Evolutionary conservation across 1,140 invertebrate genomes (phyloP), one percentile per base, ranked within the genome.

Genomic region (Araneus ventricosus): DNA sequence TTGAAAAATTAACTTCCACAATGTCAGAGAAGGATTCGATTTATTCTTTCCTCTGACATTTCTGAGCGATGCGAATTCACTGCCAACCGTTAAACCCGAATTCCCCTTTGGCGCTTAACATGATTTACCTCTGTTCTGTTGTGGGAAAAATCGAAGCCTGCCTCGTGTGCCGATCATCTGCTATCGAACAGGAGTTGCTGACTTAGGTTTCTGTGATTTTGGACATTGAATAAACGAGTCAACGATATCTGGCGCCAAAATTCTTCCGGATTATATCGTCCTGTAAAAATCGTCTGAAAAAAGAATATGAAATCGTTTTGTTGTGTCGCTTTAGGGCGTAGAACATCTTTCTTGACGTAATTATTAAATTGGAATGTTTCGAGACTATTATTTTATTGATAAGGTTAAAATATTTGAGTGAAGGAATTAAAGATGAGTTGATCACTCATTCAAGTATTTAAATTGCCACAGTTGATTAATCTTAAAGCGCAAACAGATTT

Each of bases 131-230:
- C 82, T 84, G n/a, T 57, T 52, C n/a, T 57, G 82, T 52, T 84
- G 82, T 30, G 39, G 82, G 82, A 57, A 84, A 84, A 84, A 84
- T 84, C 82, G 82, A 84, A 75, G 70, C 70, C 4, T 34, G 30
- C 34, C 70, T 34, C 70, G 30, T 34, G 14, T 75, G 30, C 14
- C 70, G 17, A 30, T 75, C 70, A 75, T 75, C 70, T 20, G 30
- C 70, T 75, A 75, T 75, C 70, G 30, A 75, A 30, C 70, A 20
- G 70, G 30, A 30, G 70, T 75, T 75, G 30, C 27, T 75, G 30
- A 34, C 27, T 70, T 30, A 5, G 45, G 45, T 52, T 75, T 20
- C 70, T 75, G 70, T 27, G 63, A 67, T 67, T 67, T 67, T n/a
- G 63, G 63, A 34, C 24, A 67, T 67, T 27, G 63, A 27, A 27